Conservation (phyloP, 2,888 invertebrate genomes). For the Stenchaetothrips biformis region DNA sequence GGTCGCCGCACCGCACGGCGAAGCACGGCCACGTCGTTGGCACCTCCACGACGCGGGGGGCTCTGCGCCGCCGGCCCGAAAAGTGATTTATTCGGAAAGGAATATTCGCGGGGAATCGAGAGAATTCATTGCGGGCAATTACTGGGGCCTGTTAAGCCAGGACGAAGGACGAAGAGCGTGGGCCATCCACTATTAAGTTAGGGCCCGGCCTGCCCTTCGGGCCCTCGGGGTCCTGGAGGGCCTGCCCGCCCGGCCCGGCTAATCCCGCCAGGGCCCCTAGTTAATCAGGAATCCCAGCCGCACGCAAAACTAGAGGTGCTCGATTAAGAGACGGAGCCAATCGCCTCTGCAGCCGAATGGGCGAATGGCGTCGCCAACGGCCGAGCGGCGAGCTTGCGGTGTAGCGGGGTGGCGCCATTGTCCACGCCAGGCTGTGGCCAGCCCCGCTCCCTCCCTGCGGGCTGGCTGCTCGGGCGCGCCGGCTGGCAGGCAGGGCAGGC, state of each 20-base stretch:
- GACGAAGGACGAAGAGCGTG: not conserved
- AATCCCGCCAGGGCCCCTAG: constrained; percentile 16
- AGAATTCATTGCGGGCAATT: constrained; percentile 21
- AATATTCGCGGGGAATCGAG: constrained; percentile 1
- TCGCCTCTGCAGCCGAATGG: not conserved
- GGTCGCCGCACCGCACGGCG: too few species aligned
- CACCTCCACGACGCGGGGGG: too few species aligned
- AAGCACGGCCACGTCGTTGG: too few species aligned
- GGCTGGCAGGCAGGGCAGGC: too few species aligned
- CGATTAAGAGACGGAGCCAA: not conserved
- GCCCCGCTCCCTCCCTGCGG: not conserved
- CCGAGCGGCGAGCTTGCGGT: not conserved
- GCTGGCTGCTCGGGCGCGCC: too few species aligned
- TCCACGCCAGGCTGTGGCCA: not conserved
- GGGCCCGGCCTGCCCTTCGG: not conserved
- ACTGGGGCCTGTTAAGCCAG: constrained; percentile 12
- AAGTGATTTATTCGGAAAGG: constrained; percentile 1
- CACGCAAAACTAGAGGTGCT: constrained; percentile 9
- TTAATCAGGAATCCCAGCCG: constrained; percentile 10
- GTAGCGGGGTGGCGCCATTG: too few species aligned
- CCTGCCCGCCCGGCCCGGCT: not conserved
- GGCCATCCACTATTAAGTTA: constrained; percentile 23
- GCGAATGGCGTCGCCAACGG: not conserved
- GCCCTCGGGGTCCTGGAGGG: not conserved
- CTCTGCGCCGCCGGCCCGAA: not conserved